Percentiles rank a stretch among this genome's conserved stretches.
Evolutionary conservation across 2,113 vertebrate species (phyloP).

Genomic region (Leptosomus discolor): DNA sequence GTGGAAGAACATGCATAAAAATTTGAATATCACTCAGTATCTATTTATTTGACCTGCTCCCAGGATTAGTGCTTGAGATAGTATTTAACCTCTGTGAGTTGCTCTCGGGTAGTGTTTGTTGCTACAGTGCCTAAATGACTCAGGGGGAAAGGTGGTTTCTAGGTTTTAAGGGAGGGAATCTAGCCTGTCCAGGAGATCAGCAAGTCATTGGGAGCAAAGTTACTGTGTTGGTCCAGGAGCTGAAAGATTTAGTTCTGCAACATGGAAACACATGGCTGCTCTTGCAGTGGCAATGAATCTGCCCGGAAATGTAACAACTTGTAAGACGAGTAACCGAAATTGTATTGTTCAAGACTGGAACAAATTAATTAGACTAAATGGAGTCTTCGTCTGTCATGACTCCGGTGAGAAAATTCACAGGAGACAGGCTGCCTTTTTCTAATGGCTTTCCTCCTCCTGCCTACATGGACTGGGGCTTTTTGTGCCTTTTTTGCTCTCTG

Average conservation of each 20-base stretch:
- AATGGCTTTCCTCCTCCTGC: not conserved
- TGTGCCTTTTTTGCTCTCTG: not conserved
- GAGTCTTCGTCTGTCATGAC: not conserved
- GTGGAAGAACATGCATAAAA: not conserved
- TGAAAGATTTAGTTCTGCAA: not conserved
- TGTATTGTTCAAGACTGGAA: conserved; percentile 37
- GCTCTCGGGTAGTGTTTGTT: not conserved
- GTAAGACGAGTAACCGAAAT: not conserved
- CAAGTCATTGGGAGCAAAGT: not conserved
- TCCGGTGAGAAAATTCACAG: not conserved
- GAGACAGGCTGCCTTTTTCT: not conserved
- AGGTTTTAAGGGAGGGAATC: not conserved
- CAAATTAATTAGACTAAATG: conserved; percentile 43
- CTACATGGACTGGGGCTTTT: not conserved
- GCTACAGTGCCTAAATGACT: not conserved
- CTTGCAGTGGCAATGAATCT: not conserved
- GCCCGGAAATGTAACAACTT: not conserved
- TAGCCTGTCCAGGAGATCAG: not conserved
- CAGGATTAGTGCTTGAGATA: not conserved
- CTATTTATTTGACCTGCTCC: not conserved
- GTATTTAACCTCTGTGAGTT: not conserved
- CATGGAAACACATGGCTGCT: not conserved
- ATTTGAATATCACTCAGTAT: not conserved
- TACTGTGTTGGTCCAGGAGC: not conserved
- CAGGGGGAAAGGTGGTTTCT: not conserved